Percentiles rank a stretch among this genome's conserved stretches.
Conservation (phyloP, 2,113 vertebrate genomes). For the Albula goreensis region DNA sequence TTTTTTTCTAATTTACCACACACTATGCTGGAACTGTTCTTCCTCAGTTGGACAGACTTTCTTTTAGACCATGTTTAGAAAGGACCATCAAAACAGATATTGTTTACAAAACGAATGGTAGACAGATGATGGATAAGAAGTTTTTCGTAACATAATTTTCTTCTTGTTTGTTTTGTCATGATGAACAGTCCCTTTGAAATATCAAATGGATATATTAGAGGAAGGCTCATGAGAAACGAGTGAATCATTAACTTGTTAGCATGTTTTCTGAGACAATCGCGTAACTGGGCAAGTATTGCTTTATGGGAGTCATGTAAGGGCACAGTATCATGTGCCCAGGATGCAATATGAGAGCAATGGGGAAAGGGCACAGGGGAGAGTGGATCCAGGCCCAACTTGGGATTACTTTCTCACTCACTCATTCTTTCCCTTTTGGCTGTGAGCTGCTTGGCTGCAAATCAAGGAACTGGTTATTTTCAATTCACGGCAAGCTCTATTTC, state of each 20-base stretch:
- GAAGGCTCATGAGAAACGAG: neutral
- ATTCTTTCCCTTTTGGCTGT: slow-evolving; percentile 18
- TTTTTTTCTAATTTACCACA: neutral
- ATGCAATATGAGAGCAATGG: slow-evolving; percentile 23
- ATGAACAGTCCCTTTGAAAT: neutral
- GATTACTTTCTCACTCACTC: slow-evolving; percentile 15
- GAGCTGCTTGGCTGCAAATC: slow-evolving; percentile 35
- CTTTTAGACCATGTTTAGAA: neutral
- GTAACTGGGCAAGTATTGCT: slow-evolving; percentile 25
- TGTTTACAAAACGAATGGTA: neutral
- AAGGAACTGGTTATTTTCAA: slow-evolving; percentile 38
- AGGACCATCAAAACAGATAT: neutral
- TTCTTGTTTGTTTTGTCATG: neutral
- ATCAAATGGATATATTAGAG: no score
- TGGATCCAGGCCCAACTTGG: neutral
- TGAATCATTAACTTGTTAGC: slow-evolving; percentile 11
- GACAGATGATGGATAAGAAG: neutral
- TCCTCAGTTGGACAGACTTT: neutral
- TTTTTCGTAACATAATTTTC: neutral
- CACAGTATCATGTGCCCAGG: neutral
- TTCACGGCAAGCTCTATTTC: slow-evolving; percentile 2
- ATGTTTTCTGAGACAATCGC: neutral
- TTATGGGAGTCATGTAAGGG: slow-evolving; percentile 22
- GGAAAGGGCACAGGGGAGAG: slow-evolving; percentile 10
- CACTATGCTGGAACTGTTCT: neutral